Evolutionary conservation across 2,888 invertebrate species (phyloP).

Genomic region (Drosophila demipolita): DNA sequence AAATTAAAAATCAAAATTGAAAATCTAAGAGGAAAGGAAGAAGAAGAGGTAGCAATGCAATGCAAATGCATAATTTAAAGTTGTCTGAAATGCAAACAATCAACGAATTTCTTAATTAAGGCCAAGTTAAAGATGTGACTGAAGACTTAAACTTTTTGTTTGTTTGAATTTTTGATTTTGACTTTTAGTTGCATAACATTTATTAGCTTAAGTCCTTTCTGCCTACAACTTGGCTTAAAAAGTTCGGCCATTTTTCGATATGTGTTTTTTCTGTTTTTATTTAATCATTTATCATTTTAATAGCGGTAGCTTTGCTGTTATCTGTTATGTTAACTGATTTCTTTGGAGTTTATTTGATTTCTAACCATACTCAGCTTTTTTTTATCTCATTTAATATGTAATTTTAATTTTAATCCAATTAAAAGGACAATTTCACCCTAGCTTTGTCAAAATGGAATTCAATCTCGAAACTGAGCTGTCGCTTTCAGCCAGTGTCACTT

Average conservation of each 20-base stretch:
- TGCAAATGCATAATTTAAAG: slow-evolving; percentile 39
- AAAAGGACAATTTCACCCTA: too few species aligned
- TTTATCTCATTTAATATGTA: neutral
- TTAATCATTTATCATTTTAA: too few species aligned
- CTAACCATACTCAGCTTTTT: neutral
- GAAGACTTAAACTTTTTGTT: neutral
- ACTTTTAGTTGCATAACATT: too few species aligned
- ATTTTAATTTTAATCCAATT: neutral
- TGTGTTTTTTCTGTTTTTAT: too few species aligned
- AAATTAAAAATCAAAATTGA: slow-evolving; percentile 27
- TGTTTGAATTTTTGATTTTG: too few species aligned
- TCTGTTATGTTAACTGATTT: too few species aligned
- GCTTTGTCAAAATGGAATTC: neutral
- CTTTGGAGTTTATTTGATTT: neutral
- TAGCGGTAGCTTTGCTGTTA: too few species aligned
- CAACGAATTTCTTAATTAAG: neutral
- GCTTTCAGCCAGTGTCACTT: slow-evolving; percentile 49
- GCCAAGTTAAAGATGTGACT: neutral
- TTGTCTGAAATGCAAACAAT: slow-evolving; percentile 4
- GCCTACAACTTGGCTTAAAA: too few species aligned
- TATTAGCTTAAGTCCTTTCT: too few species aligned
- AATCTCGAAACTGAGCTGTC: slow-evolving; percentile 9
- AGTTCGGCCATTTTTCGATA: too few species aligned
- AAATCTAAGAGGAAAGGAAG: slow-evolving; percentile 10
- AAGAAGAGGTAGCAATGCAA: neutral